Conservation (phyloP, 2,113 vertebrate species). For the Gallinago jamesoni region DNA sequence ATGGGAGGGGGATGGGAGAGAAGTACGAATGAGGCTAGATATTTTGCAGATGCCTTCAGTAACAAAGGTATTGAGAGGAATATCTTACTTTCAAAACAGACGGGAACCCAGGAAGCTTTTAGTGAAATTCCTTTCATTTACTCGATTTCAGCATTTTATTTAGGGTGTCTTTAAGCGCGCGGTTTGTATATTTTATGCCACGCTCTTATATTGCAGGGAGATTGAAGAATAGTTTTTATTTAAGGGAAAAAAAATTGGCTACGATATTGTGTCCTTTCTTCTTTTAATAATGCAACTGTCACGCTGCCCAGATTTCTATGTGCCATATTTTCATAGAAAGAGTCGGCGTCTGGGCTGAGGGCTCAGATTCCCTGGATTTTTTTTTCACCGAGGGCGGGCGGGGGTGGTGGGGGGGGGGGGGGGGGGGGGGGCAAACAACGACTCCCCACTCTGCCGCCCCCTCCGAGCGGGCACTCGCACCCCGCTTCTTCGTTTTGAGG, state of each 20-base stretch:
- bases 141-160: neutral
- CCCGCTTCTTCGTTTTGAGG: neutral
- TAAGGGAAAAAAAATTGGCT: neutral
- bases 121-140: constrained; percentile 1
- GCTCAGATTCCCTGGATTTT: neutral
- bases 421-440: too few relatives aligned
- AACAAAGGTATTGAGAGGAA: neutral
- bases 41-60: constrained; percentile 55
- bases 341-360: neutral
- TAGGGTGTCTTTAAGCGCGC: neutral
- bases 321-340: constrained; percentile 16
- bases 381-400: neutral
- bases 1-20: constrained; percentile 41
- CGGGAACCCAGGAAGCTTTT: neutral
- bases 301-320: neutral
- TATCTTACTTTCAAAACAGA: neutral
- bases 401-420: too few relatives aligned
- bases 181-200: neutral
- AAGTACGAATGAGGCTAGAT: neutral
- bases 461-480: neutral
- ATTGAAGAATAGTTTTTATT: neutral
- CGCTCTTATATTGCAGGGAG: neutral
- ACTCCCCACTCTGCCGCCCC: neutral
- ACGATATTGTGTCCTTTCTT: neutral
- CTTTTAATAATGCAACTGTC: constrained; percentile 25